phyloP scores from a whole-genome alignment of 2,888 invertebrate genomes.

The Drosophila villosipedis region DNA sequence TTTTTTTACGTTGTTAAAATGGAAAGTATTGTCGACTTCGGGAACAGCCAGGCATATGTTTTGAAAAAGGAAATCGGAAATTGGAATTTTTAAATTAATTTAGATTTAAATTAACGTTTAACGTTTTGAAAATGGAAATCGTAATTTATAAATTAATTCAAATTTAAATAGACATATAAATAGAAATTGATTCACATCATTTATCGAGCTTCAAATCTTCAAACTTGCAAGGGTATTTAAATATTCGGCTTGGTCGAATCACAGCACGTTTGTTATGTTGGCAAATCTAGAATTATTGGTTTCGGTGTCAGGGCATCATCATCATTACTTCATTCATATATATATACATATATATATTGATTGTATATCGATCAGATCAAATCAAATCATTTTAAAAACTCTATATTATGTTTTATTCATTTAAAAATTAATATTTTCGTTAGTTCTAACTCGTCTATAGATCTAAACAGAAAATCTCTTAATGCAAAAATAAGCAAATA shows the following conservation, averaged over 20 bases:
- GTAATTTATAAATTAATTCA: not conserved
- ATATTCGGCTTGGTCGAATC: slow-evolving; percentile 17
- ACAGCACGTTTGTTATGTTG: slow-evolving; percentile 8
- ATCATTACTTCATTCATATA: not conserved
- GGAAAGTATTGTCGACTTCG: not conserved
- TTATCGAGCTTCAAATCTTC: not conserved
- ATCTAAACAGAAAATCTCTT: not conserved
- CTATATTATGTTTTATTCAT: not conserved
- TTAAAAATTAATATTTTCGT: not conserved
- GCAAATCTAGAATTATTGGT: slow-evolving; percentile 16
- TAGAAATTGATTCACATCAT: not conserved
- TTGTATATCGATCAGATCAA: not conserved
- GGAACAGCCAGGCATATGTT: not conserved
- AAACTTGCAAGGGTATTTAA: slow-evolving; percentile 23
- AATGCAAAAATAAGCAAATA: not conserved
- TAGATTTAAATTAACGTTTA: not conserved
- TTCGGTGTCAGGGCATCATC: slow-evolving; percentile 8
- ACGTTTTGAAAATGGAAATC: not conserved
- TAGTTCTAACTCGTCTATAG: not conserved
- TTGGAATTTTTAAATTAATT: not conserved
- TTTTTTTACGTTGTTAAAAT: not conserved
- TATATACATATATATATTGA: not conserved
- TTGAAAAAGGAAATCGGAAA: not conserved
- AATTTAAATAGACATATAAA: not conserved
- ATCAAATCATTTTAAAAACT: not conserved